Base-by-base conservation (phyloP, 2,113 vertebrate genomes). In the Hyperopisus bebe region DNA sequence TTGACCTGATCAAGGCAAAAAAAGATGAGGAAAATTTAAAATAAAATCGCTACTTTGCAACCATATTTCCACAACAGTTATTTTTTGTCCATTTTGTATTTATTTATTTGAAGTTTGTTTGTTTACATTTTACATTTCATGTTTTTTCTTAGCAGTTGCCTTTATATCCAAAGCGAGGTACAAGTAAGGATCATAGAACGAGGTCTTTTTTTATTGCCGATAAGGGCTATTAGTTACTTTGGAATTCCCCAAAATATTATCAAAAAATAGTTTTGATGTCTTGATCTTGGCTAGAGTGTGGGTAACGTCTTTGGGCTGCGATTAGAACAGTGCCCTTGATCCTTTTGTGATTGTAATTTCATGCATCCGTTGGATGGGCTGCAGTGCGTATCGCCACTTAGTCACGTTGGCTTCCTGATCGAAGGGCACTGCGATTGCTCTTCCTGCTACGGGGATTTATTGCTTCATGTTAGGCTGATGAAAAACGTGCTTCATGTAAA, bases 391-490 rank as follows among this genome's bases (percentile, higher is more conserved):
- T 84, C 51, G 3, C 24, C 42, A 17, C 42, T 85, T 80, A 47
- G 89, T 89, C 80, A 89, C 55, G 51, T 50, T 17, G 51, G 80
- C 77, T 53, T 82, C 70, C 6, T 89, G 48, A 24, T 42, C 80
- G 74, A 80, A 55, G 13, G 13, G 70, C 4, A 24, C 39, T 42
- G 13, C 80, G 3, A 31, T 84, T n/a, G 35, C 24, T 85, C 51
- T 58, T 89, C 80, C 24, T 39, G 39, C 80, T 6, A 19, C 8
- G 21, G 83, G 84, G 31, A 70, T 86, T 48, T 70, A 70, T 48
- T 87, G 27, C 51, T 53, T 27, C 51, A 66, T 47, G 80, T 89
- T 74, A 51, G 11, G 10, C 82, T 86, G 89, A 58, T 53, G 39
- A 66, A 53, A 85, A 48, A 42, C 42, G 17, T 66, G 82, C 42